A percentile compares a stretch with the other conserved stretches of the same genome.
Evolutionary conservation across 37 sponge, comb jelly and placozoan species (phyloP).

Genomic region (Hormiphora californensis): DNA sequence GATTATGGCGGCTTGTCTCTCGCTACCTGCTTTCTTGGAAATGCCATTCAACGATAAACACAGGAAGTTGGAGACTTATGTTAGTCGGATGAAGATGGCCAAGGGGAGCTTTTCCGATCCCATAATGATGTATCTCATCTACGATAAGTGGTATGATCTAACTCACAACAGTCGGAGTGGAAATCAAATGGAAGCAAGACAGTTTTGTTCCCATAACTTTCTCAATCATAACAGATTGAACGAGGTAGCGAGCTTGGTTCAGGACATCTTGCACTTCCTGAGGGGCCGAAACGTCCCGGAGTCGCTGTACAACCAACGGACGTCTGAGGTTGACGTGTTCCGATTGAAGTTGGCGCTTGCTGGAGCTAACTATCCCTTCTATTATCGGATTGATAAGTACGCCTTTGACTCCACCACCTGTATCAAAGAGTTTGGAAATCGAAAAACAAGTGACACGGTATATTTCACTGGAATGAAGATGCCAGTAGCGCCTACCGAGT

Average conservation of each 20-base stretch:
- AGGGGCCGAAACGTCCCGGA: background rate
- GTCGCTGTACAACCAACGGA: background rate
- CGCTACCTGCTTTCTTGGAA: conserved; percentile 40
- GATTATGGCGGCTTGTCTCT: conserved; percentile 50
- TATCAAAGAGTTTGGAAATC: background rate
- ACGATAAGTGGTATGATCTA: conserved; percentile 13
- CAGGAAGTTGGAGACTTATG: background rate
- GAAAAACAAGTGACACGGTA: background rate
- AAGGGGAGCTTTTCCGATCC: conserved; percentile 41
- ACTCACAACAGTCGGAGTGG: background rate
- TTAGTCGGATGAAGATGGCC: conserved; percentile 31
- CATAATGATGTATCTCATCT: conserved; percentile 19
- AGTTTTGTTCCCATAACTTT: background rate
- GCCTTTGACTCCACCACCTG: background rate
- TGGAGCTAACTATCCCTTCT: conserved; percentile 43
- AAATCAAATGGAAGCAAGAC: background rate
- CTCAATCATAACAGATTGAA: background rate
- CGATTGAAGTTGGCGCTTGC: conserved; percentile 15
- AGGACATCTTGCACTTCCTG: background rate
- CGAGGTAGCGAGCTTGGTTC: conserved; percentile 41
- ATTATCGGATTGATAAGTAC: background rate
- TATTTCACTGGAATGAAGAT: conserved; percentile 18
- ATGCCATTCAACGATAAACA: conserved; percentile 21
- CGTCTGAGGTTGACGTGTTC: background rate
- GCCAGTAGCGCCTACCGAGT: background rate